Conservation (phyloP, 2,797 vertebrate genomes). For the Lepilemur ruficaudatus region DNA sequence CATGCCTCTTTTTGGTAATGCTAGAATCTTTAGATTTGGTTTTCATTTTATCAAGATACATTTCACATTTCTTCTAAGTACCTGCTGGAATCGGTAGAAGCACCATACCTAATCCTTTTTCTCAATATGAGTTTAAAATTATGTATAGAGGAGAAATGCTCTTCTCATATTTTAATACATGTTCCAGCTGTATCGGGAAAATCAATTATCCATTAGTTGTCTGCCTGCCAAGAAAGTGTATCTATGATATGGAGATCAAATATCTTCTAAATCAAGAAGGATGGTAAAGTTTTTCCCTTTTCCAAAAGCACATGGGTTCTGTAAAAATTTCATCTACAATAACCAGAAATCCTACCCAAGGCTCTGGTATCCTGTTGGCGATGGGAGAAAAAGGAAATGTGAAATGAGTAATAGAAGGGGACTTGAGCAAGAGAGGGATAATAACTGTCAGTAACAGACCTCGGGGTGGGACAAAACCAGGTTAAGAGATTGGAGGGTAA, state of each 20-base stretch:
- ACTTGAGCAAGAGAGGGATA: not conserved
- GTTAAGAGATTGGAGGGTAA: not conserved
- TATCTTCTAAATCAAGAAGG: conserved; percentile 23
- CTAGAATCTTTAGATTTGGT: conserved; percentile 1
- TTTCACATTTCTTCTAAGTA: not conserved
- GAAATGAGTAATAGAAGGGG: not conserved
- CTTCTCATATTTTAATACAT: conserved; percentile 17
- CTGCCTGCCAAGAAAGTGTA: not conserved
- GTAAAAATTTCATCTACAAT: not conserved
- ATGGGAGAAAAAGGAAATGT: not conserved
- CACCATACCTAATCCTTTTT: not conserved
- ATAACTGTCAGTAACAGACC: not conserved
- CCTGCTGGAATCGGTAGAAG: not conserved
- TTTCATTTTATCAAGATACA: conserved; percentile 3
- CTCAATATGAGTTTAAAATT: conserved; percentile 32
- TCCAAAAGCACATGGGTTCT: not conserved
- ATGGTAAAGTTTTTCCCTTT: not conserved
- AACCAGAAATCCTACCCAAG: not conserved
- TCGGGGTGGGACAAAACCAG: not conserved
- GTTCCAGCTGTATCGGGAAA: not conserved
- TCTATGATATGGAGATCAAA: not conserved
- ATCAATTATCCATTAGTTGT: not conserved
- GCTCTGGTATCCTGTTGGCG: not conserved
- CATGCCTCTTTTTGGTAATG: not conserved
- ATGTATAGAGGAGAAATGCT: not conserved